These are phyloP conservation scores for Arctocebus calabarensis DNA, from an alignment of 2,797 vertebrate genomes.

Conservation along the genomic window DNA sequence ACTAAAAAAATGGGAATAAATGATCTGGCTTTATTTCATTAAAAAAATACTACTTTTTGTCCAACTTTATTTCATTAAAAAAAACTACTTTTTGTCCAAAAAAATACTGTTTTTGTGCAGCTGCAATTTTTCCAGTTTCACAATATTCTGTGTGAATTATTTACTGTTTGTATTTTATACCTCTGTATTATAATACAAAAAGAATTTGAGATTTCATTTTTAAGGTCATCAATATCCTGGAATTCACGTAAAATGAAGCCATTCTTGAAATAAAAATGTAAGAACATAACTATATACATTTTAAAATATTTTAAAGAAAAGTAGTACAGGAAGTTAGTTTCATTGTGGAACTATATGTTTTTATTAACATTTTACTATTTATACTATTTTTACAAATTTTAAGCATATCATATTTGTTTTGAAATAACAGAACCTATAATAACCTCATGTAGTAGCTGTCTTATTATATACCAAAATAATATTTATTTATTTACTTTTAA, in stretches of 20 bases:
- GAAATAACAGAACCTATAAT: conserved; percentile 10
- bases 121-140: neutral
- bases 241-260: neutral
- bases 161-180: neutral
- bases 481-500: neutral
- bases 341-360: neutral
- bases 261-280: conserved; percentile 7
- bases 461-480: neutral
- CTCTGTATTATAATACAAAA: neutral
- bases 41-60: neutral
- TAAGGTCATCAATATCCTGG: neutral
- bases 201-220: conserved; percentile 1
- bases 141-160: neutral
- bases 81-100: neutral
- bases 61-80: neutral
- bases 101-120: too few species aligned
- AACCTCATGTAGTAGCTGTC: neutral
- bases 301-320: conserved; percentile 35
- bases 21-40: neutral
- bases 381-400: conserved; percentile 37
- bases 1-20: neutral
- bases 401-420: neutral
- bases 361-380: neutral
- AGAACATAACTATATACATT: neutral
- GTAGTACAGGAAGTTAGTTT: neutral